Conservation (phyloP, 2,888 invertebrate genomes). For the Hylaea fasciaria region DNA sequence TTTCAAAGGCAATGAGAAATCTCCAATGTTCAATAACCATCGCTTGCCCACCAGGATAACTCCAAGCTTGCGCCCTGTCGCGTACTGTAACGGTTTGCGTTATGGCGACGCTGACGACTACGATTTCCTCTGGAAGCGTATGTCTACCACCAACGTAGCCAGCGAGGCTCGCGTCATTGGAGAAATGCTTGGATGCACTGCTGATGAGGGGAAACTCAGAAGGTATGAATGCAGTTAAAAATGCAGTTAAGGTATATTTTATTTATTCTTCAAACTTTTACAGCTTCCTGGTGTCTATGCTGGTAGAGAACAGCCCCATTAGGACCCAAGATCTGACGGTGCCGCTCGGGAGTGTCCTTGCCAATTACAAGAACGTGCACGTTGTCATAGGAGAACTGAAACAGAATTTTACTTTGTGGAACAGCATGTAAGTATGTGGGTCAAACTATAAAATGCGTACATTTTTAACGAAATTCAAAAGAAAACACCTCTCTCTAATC, state of each 20-base stretch:
- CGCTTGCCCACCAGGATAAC: conserved; percentile 55
- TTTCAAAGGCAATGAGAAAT: neutral
- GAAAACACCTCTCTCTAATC: no score
- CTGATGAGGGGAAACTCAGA: conserved; percentile 77
- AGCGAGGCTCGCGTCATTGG: conserved; percentile 86
- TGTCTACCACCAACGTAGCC: conserved; percentile 82
- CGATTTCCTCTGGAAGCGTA: conserved; percentile 86
- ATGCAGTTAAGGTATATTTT: neutral
- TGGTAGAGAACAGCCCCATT: conserved; percentile 66
- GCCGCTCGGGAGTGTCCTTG: conserved; percentile 78
- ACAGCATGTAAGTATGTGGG: conserved; percentile 61
- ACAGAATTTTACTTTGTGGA: conserved; percentile 67
- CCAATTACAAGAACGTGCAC: conserved; percentile 79
- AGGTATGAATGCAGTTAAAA: conserved; percentile 57
- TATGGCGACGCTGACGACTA: conserved; percentile 85
- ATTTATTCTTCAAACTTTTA: conserved; percentile 32
- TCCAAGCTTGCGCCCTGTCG: conserved; percentile 79
- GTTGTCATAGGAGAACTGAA: conserved; percentile 82
- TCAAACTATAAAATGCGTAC: no score
- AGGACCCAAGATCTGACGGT: conserved; percentile 72
- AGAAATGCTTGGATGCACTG: conserved; percentile 86
- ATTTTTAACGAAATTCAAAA: no score
- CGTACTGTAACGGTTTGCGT: conserved; percentile 88
- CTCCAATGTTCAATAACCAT: neutral
- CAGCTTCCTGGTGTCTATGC: conserved; percentile 70